phyloP scores from a whole-genome alignment of 2,888 invertebrate genomes.

The Nineta flava region DNA sequence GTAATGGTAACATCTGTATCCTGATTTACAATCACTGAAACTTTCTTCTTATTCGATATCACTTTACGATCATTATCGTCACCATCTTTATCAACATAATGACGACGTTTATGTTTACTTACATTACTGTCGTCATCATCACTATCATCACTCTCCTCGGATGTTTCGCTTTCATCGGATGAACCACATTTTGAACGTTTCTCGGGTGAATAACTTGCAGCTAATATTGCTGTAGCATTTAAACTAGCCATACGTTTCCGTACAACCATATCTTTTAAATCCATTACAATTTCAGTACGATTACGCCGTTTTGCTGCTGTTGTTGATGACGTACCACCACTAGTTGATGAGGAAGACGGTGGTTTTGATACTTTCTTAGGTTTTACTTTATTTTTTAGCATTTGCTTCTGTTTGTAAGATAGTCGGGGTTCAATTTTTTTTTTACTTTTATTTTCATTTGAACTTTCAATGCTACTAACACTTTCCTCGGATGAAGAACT shows the following conservation, averaged over 20 bases:
- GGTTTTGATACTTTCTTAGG: slow-evolving; percentile 22
- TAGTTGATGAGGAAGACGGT: slow-evolving; percentile 13
- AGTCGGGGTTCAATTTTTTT: slow-evolving; percentile 18
- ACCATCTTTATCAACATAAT: slow-evolving; percentile 29
- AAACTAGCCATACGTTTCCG: slow-evolving; percentile 83
- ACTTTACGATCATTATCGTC: slow-evolving; percentile 31
- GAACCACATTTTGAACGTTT: slow-evolving; percentile 34
- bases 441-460: slow-evolving; percentile 15
- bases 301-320: slow-evolving; percentile 38
- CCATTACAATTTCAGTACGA: slow-evolving; percentile 51
- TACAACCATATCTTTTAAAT: slow-evolving; percentile 74
- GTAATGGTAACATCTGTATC: slow-evolving; percentile 80
- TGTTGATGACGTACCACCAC: slow-evolving; percentile 22
- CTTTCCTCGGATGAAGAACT: slow-evolving; percentile 29
- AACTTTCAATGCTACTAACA: slow-evolving; percentile 19
- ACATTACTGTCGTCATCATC: slow-evolving; percentile 25
- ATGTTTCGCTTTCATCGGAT: slow-evolving; percentile 30
- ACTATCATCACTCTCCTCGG: slow-evolving; percentile 34
- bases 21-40: slow-evolving; percentile 69
- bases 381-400: slow-evolving; percentile 27
- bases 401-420: slow-evolving; percentile 18
- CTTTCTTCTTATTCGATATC: slow-evolving; percentile 36
- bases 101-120: slow-evolving; percentile 30
- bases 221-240: slow-evolving; percentile 79
- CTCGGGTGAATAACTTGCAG: slow-evolving; percentile 66